A percentile compares a stretch with the other conserved stretches of the same genome.
Conservation (phyloP, 2,797 vertebrate species). For the Chelon labrosus region DNA sequence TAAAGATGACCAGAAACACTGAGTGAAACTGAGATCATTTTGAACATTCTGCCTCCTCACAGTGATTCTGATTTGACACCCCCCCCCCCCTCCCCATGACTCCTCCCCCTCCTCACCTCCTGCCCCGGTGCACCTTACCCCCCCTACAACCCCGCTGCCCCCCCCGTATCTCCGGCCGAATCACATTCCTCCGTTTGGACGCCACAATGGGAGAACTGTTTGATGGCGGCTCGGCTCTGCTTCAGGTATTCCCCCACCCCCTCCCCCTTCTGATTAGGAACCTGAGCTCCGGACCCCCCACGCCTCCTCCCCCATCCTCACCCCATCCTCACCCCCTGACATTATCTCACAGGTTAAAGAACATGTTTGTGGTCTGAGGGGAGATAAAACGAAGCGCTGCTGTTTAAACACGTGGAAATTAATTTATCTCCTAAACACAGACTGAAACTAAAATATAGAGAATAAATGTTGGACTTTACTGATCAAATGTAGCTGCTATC, state of each 20-base stretch:
- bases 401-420: too few relatives aligned
- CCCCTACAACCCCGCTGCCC: conserved; percentile 38
- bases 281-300: conserved; percentile 69
- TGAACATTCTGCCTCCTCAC: too few relatives aligned
- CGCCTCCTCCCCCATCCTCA: conserved; percentile 14
- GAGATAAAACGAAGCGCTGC: too few relatives aligned
- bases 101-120: conserved; percentile 30
- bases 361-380: too few relatives aligned
- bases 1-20: too few relatives aligned
- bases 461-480: too few relatives aligned
- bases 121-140: conserved; percentile 60
- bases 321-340: too few relatives aligned
- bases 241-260: conserved; percentile 85
- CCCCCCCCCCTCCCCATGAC: background rate
- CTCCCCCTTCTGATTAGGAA: conserved; percentile 73
- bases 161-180: conserved; percentile 77
- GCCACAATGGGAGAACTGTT: conserved; percentile 85
- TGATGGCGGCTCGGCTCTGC: conserved; percentile 71
- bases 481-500: too few relatives aligned
- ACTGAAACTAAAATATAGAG: too few relatives aligned
- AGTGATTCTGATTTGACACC: background rate
- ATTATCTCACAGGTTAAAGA: too few relatives aligned
- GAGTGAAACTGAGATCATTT: too few relatives aligned
- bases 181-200: conserved; percentile 79
- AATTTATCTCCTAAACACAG: too few relatives aligned